Conservation (phyloP, 1,140 invertebrate genomes). For the Hylaeus anthracinus region DNA sequence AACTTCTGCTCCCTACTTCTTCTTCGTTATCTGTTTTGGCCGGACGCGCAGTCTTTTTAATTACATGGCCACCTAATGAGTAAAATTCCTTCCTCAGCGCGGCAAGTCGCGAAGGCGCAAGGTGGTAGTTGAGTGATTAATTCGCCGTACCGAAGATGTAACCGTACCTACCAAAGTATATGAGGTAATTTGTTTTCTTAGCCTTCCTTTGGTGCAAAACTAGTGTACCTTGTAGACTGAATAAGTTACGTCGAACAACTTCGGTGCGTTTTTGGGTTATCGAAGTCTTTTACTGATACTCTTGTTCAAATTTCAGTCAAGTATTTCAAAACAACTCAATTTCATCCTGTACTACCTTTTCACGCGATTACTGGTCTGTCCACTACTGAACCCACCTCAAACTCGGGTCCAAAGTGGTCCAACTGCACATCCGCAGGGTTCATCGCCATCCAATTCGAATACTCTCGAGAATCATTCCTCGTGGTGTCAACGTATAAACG, state of each 20-base stretch:
- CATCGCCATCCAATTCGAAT: too few species aligned
- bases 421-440: too few species aligned
- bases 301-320: too few species aligned
- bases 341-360: too few species aligned
- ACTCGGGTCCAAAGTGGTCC: too few species aligned
- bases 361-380: too few species aligned
- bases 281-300: too few species aligned
- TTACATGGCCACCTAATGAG: constrained; percentile 76
- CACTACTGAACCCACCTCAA: too few species aligned
- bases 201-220: background rate
- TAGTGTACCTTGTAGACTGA: background rate
- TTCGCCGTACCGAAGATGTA: constrained; percentile 56
- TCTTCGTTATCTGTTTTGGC: constrained; percentile 76
- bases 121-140: constrained; percentile 61
- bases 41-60: constrained; percentile 77
- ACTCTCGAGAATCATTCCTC: background rate
- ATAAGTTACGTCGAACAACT: background rate
- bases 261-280: too few species aligned
- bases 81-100: constrained; percentile 71
- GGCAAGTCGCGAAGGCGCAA: constrained; percentile 48
- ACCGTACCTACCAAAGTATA: constrained; percentile 22
- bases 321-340: too few species aligned
- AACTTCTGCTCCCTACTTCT: constrained; percentile 64
- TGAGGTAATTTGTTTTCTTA: constrained; percentile 38
- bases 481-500: background rate